A percentile compares a stretch with the other conserved stretches of the same genome.
Evolutionary conservation across 2,888 invertebrate species (phyloP).

Genomic region (Cephus sareptanus): DNA sequence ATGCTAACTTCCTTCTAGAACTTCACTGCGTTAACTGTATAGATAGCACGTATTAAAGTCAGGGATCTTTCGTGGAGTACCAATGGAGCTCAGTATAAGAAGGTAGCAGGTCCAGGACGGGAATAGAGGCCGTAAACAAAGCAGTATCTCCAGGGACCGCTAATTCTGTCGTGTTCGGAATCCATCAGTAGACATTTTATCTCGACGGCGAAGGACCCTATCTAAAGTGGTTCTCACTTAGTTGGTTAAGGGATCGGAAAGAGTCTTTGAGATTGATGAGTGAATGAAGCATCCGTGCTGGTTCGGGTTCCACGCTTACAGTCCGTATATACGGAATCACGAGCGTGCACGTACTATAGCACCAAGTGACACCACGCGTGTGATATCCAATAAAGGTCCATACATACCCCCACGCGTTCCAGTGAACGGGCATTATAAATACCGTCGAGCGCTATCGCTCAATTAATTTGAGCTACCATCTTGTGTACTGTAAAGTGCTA

Average conservation of each 20-base stretch:
- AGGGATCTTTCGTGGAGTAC: not conserved
- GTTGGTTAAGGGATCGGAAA: slow-evolving; percentile 7
- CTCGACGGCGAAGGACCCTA: slow-evolving; percentile 27
- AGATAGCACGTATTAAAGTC: not conserved
- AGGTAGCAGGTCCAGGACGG: slow-evolving; percentile 10
- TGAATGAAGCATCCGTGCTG: slow-evolving; percentile 12
- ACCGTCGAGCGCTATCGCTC: slow-evolving; percentile 50
- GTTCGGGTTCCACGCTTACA: not conserved
- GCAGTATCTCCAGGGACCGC: slow-evolving; percentile 40
- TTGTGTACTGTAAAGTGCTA: not conserved
- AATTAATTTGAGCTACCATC: slow-evolving; percentile 49
- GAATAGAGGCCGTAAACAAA: slow-evolving; percentile 18
- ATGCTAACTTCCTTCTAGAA: not conserved
- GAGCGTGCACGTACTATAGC: not conserved
- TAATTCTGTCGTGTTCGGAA: slow-evolving; percentile 52
- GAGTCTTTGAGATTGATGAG: slow-evolving; percentile 14
- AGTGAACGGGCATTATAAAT: slow-evolving; percentile 37
- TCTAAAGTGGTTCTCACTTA: slow-evolving; percentile 41
- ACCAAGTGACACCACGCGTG: not conserved
- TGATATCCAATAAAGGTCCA: not conserved
- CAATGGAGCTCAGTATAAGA: not conserved
- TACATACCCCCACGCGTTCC: not conserved
- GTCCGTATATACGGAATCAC: not conserved
- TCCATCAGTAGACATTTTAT: slow-evolving; percentile 45
- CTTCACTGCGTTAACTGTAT: not conserved